Conservation (phyloP, 2,113 vertebrate species). For the Leucoraja erinaceus region DNA sequence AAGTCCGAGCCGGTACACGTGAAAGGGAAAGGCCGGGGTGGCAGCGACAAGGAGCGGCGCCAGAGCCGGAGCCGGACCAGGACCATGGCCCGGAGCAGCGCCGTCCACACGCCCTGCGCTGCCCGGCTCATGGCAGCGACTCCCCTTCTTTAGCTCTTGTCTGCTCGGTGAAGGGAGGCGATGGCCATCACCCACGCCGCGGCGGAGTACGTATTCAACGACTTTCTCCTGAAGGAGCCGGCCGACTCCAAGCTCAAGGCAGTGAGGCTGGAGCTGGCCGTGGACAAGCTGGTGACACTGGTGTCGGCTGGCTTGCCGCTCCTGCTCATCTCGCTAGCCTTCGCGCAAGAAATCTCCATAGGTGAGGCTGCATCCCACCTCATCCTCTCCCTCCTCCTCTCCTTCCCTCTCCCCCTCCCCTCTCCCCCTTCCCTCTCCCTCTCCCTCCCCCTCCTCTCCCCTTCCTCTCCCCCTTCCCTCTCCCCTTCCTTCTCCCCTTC, state of each 20-base stretch:
- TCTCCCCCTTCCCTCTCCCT: background rate
- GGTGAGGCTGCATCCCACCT: constrained; percentile 58
- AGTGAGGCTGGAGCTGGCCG: constrained; percentile 79
- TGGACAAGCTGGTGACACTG: constrained; percentile 83
- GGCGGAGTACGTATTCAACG: constrained; percentile 89
- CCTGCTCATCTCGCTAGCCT: constrained; percentile 90
- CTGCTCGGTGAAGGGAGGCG: background rate
- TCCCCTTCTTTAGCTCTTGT: background rate
- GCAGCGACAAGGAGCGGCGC: background rate
- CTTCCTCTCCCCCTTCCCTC: background rate
- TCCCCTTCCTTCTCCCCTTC: background rate
- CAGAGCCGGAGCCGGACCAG: too few relatives aligned
- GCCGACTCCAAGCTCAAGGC: constrained; percentile 77
- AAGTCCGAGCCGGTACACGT: background rate
- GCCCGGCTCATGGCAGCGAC: background rate
- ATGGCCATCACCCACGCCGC: constrained; percentile 92
- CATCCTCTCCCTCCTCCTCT: background rate
- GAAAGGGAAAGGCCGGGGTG: constrained; percentile 40
- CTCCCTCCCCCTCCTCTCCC: background rate
- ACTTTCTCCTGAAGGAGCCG: constrained; percentile 86
- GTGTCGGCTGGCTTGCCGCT: constrained; percentile 83
- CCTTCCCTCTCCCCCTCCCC: too few relatives aligned
- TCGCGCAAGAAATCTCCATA: constrained; percentile 87
- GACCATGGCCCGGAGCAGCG: background rate
- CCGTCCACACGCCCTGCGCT: background rate